Conservation (phyloP, 1,140 invertebrate species). For the Aradophagus sp. region DNA sequence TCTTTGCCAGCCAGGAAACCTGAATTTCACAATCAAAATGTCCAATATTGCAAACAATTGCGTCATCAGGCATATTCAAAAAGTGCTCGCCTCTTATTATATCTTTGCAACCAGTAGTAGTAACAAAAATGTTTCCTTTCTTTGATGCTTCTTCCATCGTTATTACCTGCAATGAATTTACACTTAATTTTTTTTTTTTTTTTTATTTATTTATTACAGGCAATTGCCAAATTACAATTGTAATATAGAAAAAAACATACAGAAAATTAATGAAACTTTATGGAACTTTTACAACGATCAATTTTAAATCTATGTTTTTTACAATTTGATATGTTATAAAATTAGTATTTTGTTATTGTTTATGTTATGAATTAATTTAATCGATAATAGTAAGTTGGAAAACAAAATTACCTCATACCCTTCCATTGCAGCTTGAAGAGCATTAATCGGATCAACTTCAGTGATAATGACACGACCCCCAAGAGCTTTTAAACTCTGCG, state of each 20-base stretch:
- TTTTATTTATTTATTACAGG: too few species aligned
- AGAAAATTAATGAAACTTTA: too few species aligned
- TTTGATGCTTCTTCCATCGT: slow-evolving; percentile 97
- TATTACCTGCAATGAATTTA: slow-evolving; percentile 81
- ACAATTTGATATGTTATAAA: too few species aligned
- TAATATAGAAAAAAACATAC: too few species aligned
- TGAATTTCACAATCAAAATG: slow-evolving; percentile 99
- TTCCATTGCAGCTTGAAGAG: slow-evolving; percentile 98
- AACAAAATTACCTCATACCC: slow-evolving; percentile 94
- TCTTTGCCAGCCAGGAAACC: slow-evolving; percentile 96
- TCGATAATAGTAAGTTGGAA: too few species aligned
- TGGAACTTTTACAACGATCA: too few species aligned
- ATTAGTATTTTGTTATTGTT: too few species aligned
- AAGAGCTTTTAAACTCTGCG: slow-evolving; percentile 94
- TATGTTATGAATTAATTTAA: too few species aligned
- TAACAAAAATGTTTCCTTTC: slow-evolving; percentile 97
- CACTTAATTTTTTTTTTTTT: too few species aligned
- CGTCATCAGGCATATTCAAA: slow-evolving; percentile 94
- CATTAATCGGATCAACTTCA: slow-evolving; percentile 99
- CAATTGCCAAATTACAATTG: too few species aligned
- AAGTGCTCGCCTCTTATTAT: slow-evolving; percentile 95
- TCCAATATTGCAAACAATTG: slow-evolving; percentile 99
- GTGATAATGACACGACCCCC: slow-evolving; percentile 97
- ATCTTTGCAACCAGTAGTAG: slow-evolving; percentile 96
- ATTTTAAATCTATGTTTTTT: too few species aligned